Evolutionary conservation across 2,888 invertebrate genomes (phyloP).

Genomic region (Rambutsinella grinnellia): DNA sequence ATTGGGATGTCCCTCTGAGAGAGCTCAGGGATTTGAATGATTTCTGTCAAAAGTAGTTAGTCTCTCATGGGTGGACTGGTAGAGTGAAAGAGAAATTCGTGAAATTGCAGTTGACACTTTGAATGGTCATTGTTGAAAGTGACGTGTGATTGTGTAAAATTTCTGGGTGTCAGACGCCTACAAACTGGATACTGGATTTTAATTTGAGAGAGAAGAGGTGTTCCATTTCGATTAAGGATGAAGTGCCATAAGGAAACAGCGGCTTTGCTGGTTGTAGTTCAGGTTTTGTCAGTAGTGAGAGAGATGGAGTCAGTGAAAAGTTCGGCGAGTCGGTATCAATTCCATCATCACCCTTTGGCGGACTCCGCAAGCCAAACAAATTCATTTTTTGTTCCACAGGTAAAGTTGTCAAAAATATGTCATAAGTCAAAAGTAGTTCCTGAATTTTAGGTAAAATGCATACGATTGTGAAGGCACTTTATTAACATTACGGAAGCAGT

Average conservation of each 20-base stretch:
- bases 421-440: too few species aligned
- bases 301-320: background rate
- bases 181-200: background rate
- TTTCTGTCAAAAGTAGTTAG: background rate
- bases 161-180: too few species aligned
- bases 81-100: background rate
- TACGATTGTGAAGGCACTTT: too few species aligned
- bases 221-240: background rate
- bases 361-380: background rate
- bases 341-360: slow-evolving; percentile 1
- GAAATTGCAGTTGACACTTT: background rate
- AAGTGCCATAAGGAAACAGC: slow-evolving; percentile 8
- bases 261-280: background rate
- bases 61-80: background rate
- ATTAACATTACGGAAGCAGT: too few species aligned
- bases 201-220: background rate
- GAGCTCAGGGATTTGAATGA: background rate
- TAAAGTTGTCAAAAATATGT: too few species aligned
- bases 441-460: too few species aligned
- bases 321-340: slow-evolving; percentile 4
- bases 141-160: background rate
- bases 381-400: slow-evolving; percentile 22
- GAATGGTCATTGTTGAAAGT: background rate
- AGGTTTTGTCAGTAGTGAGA: background rate
- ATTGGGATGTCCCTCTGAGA: background rate